Evolutionary conservation across 2,113 vertebrate species (phyloP), one percentile per base, ranked within the genome.

Genomic region (Protomyctophum bolini): DNA sequence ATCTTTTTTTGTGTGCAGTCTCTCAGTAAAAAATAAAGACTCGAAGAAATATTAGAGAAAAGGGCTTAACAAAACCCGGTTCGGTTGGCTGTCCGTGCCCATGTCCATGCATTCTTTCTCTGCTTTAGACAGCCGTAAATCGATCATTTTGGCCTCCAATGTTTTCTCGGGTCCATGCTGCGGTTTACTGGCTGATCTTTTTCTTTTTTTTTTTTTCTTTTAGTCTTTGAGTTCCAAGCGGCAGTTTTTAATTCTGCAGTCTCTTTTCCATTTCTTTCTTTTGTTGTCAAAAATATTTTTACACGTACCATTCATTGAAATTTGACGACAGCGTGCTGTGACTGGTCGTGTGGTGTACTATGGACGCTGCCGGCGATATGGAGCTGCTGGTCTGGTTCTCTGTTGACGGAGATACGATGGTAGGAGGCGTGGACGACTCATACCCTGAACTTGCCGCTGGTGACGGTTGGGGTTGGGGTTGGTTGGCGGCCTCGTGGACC

Each of bases 301-400:
- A 99, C 94, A 99, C 98, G 95, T 99, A 99, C 98, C 98, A 99
- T 98, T 99, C 98, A 95, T 98, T 99, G 97, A 99, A 99, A 97
- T 99, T 99, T 94, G 97, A 98, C 90, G 98, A 97, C 91, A 99
- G 96, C 91, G 98, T 94, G 94, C 95, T 94, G 96, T 99, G 97
- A 93, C 95, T 96, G 90, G 94, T 94, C 88, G 97, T 96, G 94
- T 98, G 98, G 91, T 98, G 97, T 57, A 98, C 96, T 91, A 96
- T 95, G 72, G 97, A 95, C 75, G 96, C 96, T 78, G 97, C 95
- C 83, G 98, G 96, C 86, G 97, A 98, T 95, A 98, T 95, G 93
- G 97, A 97, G 89, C 95, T 98, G 91, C 95, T 93, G 91, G 94
- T 96, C 93, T 97, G 96, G 95, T 97, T 98, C 93, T 99, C 97